Percentiles rank a stretch among this genome's conserved stretches.
These are phyloP conservation scores for Mamestra brassicae DNA, from an alignment of 2,888 invertebrate species.

Conservation along the genomic window DNA sequence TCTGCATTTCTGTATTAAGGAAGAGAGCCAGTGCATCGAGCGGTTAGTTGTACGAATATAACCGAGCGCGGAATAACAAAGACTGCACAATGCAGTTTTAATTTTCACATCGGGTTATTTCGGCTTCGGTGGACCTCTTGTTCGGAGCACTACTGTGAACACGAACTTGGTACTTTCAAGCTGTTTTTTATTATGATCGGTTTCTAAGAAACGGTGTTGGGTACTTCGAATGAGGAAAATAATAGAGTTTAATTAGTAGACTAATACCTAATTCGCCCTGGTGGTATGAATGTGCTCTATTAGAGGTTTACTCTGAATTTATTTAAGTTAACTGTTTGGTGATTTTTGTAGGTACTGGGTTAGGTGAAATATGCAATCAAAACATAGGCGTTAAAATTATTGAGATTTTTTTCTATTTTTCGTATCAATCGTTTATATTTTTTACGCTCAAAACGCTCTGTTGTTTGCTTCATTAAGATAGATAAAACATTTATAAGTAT, in stretches of 20 bases:
- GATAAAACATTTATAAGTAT: too few relatives aligned
- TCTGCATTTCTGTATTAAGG: constrained; percentile 4
- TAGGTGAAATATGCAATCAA: too few relatives aligned
- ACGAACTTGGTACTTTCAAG: constrained; percentile 31
- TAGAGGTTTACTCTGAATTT: too few relatives aligned
- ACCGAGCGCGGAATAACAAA: constrained; percentile 60
- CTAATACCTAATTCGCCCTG: background rate
- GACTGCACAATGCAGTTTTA: constrained; percentile 69
- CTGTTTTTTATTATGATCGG: background rate
- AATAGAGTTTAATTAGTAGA: background rate
- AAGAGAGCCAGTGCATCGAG: constrained; percentile 30
- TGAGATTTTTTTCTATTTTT: background rate
- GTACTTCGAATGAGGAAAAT: background rate
- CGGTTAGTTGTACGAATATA: constrained; percentile 62
- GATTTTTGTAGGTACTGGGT: too few relatives aligned
- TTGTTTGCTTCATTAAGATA: background rate
- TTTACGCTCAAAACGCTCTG: background rate
- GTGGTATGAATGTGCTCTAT: background rate
- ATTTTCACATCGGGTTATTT: constrained; percentile 72
- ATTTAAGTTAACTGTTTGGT: too few relatives aligned
- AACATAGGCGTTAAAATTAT: too few relatives aligned
- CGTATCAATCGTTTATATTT: background rate
- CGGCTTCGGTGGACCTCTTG: constrained; percentile 67
- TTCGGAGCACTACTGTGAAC: constrained; percentile 32
- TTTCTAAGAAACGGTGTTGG: background rate